Conservation (phyloP, 1,140 invertebrate species). For the Brachionus plicatilis region DNA sequence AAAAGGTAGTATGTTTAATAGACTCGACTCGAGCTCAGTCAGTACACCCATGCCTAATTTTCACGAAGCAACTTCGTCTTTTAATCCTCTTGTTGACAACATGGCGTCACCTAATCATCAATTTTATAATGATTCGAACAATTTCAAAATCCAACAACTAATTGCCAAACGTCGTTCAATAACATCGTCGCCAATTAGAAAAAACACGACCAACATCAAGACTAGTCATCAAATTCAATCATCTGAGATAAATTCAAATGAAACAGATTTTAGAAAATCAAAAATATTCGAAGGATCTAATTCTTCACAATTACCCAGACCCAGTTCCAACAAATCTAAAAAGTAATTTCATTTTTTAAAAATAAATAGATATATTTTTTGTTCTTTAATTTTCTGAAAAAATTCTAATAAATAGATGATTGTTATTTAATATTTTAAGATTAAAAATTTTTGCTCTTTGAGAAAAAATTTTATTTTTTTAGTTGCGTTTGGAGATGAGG, state of each 20-base stretch:
- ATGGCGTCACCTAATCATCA: background rate
- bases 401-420: too few relatives aligned
- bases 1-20: constrained; percentile 16
- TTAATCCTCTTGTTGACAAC: background rate
- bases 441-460: too few relatives aligned
- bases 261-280: background rate
- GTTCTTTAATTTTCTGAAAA: too few relatives aligned
- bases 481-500: too few relatives aligned
- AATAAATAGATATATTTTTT: too few relatives aligned
- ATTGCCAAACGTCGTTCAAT: constrained; percentile 14
- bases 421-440: too few relatives aligned
- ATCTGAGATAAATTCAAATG: constrained; percentile 5
- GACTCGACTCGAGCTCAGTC: background rate
- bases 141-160: background rate
- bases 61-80: background rate
- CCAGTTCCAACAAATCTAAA: background rate
- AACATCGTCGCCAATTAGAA: constrained; percentile 13
- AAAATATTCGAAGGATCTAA: background rate
- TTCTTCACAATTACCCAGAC: background rate
- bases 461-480: too few relatives aligned
- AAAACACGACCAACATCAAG: background rate
- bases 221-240: background rate
- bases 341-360: background rate
- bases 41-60: constrained; percentile 4
- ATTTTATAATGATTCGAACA: background rate